These are phyloP conservation scores for Chymomyza costata DNA, from an alignment of 1,140 invertebrate genomes.

Conservation along the genomic window DNA sequence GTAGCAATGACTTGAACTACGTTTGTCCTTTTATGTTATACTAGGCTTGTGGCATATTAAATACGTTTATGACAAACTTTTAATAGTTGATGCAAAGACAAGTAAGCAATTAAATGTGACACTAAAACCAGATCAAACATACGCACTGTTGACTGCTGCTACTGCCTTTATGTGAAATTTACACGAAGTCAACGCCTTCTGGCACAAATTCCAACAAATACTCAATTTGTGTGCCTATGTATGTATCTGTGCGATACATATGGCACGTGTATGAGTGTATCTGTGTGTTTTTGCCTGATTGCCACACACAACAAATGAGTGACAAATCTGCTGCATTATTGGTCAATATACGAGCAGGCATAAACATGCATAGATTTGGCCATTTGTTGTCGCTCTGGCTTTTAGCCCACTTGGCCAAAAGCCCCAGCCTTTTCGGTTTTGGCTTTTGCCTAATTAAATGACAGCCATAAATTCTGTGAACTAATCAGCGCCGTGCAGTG, in stretches of 20 bases:
- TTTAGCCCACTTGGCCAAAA: not conserved
- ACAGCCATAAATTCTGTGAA: constrained; percentile 46
- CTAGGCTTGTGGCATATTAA: not conserved
- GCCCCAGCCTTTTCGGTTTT: constrained; percentile 17
- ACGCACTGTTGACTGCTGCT: not conserved
- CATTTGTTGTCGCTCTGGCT: constrained; percentile 1
- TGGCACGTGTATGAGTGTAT: constrained; percentile 5
- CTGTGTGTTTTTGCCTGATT: constrained; percentile 4
- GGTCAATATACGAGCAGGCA: constrained; percentile 35
- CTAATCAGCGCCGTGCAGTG: constrained; percentile 36
- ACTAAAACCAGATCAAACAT: constrained; percentile 8
- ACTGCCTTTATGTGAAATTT: constrained; percentile 28
- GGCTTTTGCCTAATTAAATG: constrained; percentile 55
- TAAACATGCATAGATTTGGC: constrained; percentile 49
- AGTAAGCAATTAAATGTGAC: constrained; percentile 5
- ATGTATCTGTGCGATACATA: constrained; percentile 14
- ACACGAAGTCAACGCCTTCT: constrained; percentile 33
- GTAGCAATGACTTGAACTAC: too few species aligned
- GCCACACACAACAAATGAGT: constrained; percentile 48
- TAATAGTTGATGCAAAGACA: constrained; percentile 33
- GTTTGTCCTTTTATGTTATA: too few species aligned
- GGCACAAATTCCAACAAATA: constrained; percentile 13
- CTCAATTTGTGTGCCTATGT: constrained; percentile 7
- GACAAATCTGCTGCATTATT: constrained; percentile 67
- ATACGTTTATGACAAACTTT: constrained; percentile 37